Conservation (phyloP, 2,113 vertebrate genomes). For the Petrocephalus zakoni region DNA sequence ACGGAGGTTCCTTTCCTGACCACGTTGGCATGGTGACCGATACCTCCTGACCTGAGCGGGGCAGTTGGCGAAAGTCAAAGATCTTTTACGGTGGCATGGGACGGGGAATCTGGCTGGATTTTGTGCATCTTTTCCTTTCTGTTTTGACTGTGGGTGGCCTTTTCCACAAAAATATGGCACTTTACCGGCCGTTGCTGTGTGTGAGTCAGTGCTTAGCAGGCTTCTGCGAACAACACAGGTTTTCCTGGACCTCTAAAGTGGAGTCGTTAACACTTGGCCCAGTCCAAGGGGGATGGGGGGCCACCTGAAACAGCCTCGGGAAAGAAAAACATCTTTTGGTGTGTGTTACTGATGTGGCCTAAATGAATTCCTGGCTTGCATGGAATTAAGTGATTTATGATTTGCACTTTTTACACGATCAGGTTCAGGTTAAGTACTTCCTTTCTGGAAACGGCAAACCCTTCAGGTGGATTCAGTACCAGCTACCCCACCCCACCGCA, state of each 20-base stretch:
- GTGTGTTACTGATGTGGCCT: not conserved
- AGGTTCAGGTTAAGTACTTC: not conserved
- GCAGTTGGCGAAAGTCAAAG: not conserved
- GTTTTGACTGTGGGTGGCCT: not conserved
- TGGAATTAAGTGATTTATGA: not conserved
- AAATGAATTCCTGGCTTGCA: not conserved
- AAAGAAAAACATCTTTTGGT: not conserved
- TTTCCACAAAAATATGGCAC: not conserved
- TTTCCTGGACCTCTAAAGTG: not conserved
- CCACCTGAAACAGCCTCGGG: not conserved
- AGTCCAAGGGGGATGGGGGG: not conserved
- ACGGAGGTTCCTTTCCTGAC: not conserved
- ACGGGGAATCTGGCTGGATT: not conserved
- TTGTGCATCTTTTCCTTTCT: not conserved
- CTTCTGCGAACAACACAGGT: not conserved
- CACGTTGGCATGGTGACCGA: not conserved
- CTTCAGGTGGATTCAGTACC: not conserved
- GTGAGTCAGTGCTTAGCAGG: not conserved
- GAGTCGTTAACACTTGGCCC: constrained; percentile 1
- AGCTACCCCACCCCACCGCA: not conserved
- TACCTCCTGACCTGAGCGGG: not conserved
- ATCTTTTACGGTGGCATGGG: not conserved
- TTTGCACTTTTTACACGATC: not conserved
- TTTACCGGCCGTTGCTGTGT: not conserved
- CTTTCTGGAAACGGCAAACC: not conserved